Evolutionary conservation across 2,888 invertebrate species (phyloP).

Genomic region (Unio delphinus): DNA sequence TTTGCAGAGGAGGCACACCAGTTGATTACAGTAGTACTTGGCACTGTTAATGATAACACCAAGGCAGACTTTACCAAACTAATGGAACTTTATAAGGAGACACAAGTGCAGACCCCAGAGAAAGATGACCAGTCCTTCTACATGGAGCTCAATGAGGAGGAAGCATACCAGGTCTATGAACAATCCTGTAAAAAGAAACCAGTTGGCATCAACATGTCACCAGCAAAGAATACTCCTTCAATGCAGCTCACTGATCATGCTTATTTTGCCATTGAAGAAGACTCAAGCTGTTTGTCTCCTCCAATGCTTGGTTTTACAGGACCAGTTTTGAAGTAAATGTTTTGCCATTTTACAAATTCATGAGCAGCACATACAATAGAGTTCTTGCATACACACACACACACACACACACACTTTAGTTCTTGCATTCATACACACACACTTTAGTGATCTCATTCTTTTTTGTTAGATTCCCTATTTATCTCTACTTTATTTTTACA

Average conservation of each 20-base stretch:
- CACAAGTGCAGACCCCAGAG: too few species aligned
- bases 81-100: conserved; percentile 22
- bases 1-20: conserved; percentile 51
- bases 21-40: conserved; percentile 49
- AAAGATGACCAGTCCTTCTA: conserved; percentile 29
- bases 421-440: too few species aligned
- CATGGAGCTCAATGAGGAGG: conserved; percentile 29
- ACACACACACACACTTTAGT: too few species aligned
- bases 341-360: too few species aligned
- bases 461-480: too few species aligned
- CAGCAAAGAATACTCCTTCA: conserved; percentile 1
- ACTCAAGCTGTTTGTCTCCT: conserved; percentile 35
- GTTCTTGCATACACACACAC: too few species aligned
- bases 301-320: conserved; percentile 56
- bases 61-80: conserved; percentile 23
- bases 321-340: conserved; percentile 50
- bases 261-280: conserved; percentile 21
- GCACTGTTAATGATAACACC: conserved; percentile 14
- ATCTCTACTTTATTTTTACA: too few species aligned
- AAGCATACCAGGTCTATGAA: conserved; percentile 3
- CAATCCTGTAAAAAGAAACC: background rate
- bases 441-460: too few species aligned
- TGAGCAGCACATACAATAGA: conserved; percentile 10
- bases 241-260: conserved; percentile 9
- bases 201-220: background rate